Evolutionary conservation across 2,113 vertebrate genomes (phyloP).

Genomic region (Terrapene triunguis): DNA sequence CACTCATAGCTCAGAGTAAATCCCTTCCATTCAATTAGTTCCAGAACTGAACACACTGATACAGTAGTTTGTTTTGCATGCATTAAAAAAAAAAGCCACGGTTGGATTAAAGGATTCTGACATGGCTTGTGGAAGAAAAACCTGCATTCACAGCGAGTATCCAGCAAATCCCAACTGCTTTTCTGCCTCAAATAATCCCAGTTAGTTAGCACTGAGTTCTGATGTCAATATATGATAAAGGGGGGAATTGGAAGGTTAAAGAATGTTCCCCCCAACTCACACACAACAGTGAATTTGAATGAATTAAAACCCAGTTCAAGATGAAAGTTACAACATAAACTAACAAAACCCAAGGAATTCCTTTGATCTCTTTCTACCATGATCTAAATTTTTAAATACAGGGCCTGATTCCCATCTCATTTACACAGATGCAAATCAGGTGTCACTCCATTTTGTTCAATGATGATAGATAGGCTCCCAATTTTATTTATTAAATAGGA

Average conservation of each 20-base stretch:
- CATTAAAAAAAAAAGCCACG: background rate
- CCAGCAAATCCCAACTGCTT: conserved; percentile 40
- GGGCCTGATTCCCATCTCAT: background rate
- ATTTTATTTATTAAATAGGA: background rate
- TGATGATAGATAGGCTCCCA: background rate
- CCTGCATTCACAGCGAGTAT: conserved; percentile 24
- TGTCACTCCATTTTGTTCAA: background rate
- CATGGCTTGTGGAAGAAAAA: conserved; percentile 24
- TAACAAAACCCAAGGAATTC: background rate
- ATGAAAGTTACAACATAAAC: background rate
- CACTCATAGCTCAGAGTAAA: conserved; percentile 32
- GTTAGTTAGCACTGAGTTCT: conserved; percentile 12
- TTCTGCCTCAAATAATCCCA: conserved; percentile 65
- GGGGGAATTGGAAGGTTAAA: conserved; percentile 16
- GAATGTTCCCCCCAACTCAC: background rate
- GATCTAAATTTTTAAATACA: background rate
- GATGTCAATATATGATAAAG: conserved; percentile 25
- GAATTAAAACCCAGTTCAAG: background rate
- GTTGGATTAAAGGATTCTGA: conserved; percentile 53
- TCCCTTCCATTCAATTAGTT: conserved; percentile 52
- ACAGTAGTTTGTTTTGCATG: conserved; percentile 38
- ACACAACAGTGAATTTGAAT: accelerated
- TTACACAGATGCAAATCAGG: background rate
- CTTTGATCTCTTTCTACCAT: conserved; percentile 4
- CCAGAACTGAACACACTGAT: conserved; percentile 43